A percentile compares a stretch with the other conserved stretches of the same genome.
These are phyloP conservation scores for Apotomis turbidana DNA, from an alignment of 2,888 invertebrate species.

Conservation along the genomic window DNA sequence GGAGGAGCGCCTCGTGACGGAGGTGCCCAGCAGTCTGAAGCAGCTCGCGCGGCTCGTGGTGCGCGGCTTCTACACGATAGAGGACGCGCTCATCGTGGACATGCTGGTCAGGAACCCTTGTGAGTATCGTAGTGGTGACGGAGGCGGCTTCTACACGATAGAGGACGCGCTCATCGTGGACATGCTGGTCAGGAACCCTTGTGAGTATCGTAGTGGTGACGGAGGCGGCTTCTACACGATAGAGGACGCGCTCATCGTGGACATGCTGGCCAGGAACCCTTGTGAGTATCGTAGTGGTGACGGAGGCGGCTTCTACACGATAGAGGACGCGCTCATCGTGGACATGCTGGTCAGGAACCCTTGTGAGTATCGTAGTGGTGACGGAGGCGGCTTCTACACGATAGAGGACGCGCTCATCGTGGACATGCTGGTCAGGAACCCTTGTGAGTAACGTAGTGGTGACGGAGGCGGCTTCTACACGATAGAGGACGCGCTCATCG, in stretches of 20 bases:
- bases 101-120: conserved; percentile 98
- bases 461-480: conserved; percentile 92
- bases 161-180: conserved; percentile 98
- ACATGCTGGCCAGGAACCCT: conserved; percentile 97
- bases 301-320: conserved; percentile 93
- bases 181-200: conserved; percentile 97
- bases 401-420: conserved; percentile 97
- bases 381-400: conserved; percentile 92
- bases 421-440: conserved; percentile 97
- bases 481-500: conserved; percentile 96
- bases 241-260: conserved; percentile 97
- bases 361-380: conserved; percentile 83
- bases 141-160: conserved; percentile 1
- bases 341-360: conserved; percentile 98
- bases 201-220: conserved; percentile 78
- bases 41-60: conserved; percentile 95
- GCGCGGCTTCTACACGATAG: conserved; percentile 96
- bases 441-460: conserved; percentile 86
- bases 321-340: conserved; percentile 96
- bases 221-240: conserved; percentile 94
- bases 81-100: conserved; percentile 97
- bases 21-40: conserved; percentile 96
- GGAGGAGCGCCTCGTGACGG: conserved; percentile 91
- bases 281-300: conserved; percentile 83
- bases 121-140: conserved; percentile 67